Evolutionary conservation across 1,140 invertebrate species (phyloP).

Genomic region (Ephestia elutella): DNA sequence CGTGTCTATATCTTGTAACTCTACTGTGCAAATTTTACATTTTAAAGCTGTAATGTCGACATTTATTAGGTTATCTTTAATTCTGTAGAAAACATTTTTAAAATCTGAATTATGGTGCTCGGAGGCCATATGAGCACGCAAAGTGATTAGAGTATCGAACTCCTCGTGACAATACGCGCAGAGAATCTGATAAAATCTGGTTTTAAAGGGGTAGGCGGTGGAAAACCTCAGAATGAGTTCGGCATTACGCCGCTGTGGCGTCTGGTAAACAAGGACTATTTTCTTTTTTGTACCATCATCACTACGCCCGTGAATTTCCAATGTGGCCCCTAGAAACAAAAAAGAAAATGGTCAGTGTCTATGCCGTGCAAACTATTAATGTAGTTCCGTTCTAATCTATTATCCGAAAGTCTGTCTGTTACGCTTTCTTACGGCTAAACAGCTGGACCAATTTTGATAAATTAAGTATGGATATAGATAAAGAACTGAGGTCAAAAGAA

Average conservation of each 20-base stretch:
- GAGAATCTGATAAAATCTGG: constrained; percentile 58
- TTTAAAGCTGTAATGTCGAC: constrained; percentile 57
- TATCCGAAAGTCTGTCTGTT: too few species aligned
- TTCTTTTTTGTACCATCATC: constrained; percentile 51
- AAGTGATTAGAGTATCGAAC: constrained; percentile 39
- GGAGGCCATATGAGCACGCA: constrained; percentile 46
- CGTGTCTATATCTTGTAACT: constrained; percentile 44
- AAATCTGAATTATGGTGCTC: constrained; percentile 51
- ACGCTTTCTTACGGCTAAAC: too few species aligned
- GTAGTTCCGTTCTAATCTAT: background rate
- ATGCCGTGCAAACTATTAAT: background rate
- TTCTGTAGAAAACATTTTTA: constrained; percentile 59
- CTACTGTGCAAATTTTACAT: constrained; percentile 50
- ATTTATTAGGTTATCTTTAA: constrained; percentile 61
- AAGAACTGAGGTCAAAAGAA: too few species aligned
- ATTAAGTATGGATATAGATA: too few species aligned
- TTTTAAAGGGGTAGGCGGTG: constrained; percentile 62
- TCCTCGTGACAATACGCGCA: constrained; percentile 61
- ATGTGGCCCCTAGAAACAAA: constrained; percentile 66
- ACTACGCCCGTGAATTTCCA: constrained; percentile 54
- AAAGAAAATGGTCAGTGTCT: constrained; percentile 61
- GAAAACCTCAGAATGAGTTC: constrained; percentile 61
- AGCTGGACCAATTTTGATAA: too few species aligned
- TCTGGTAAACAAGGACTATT: constrained; percentile 60
- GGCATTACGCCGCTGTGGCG: constrained; percentile 60